phyloP scores from a whole-genome alignment of 2,797 vertebrate species.

The Dryobates pubescens region DNA sequence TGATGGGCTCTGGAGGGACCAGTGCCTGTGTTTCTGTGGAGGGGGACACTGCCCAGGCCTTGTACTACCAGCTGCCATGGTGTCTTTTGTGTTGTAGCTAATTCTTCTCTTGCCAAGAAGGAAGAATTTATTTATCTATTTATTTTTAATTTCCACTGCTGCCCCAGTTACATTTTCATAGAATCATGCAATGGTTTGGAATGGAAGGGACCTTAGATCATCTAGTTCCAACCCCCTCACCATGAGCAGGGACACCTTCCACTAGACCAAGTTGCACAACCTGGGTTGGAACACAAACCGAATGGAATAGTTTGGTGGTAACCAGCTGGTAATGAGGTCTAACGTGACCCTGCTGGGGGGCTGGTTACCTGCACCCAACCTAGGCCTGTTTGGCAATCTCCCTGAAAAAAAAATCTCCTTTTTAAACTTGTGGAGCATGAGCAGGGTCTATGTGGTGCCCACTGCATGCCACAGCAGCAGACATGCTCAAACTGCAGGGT shows the following conservation, averaged over 20 bases:
- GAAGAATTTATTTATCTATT: background rate
- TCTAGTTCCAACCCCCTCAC: too few species aligned
- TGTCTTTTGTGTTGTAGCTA: background rate
- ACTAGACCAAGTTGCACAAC: too few species aligned
- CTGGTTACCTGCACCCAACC: background rate
- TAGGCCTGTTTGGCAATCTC: background rate
- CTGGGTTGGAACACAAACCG: too few species aligned
- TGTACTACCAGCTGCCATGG: background rate
- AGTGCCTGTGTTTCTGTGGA: background rate
- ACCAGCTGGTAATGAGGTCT: background rate
- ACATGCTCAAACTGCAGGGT: rapidly evolving
- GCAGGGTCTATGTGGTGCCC: background rate
- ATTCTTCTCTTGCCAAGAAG: background rate
- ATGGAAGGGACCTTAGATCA: too few species aligned
- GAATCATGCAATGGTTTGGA: too few species aligned
- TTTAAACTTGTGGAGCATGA: too few species aligned
- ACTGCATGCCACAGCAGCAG: rapidly evolving
- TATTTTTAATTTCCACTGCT: background rate
- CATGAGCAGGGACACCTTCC: too few species aligned
- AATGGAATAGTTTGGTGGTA: background rate
- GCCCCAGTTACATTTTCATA: background rate
- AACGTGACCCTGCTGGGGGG: background rate
- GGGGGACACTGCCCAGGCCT: background rate
- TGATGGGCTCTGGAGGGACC: background rate
- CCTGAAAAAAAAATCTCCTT: background rate